phyloP scores from a whole-genome alignment of 2,797 vertebrate species.

The Schizothorax lantsangensis region DNA sequence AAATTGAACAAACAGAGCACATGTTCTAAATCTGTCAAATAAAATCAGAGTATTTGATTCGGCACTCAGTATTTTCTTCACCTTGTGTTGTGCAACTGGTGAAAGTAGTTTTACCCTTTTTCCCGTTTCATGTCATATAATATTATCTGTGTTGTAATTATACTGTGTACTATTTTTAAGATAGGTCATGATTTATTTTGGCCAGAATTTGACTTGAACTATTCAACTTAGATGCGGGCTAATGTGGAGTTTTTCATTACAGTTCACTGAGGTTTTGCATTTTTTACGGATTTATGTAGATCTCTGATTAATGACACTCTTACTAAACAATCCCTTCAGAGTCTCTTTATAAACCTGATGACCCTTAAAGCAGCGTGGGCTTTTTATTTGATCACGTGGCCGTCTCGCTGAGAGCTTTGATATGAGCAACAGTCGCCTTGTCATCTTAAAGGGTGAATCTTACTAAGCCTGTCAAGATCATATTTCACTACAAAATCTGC shows the following conservation, averaged over 20 bases:
- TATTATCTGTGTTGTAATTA: slow-evolving; percentile 1
- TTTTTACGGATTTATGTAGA: slow-evolving; percentile 13
- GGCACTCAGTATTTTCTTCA: slow-evolving; percentile 9
- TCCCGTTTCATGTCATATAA: not conserved
- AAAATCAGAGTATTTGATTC: slow-evolving; percentile 16
- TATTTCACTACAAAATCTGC: not conserved
- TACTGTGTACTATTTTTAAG: not conserved
- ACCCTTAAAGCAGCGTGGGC: not conserved
- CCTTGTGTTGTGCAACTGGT: not conserved
- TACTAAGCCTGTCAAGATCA: not conserved
- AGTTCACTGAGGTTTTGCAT: not conserved
- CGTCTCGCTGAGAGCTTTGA: not conserved
- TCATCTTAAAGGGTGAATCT: slow-evolving; percentile 1
- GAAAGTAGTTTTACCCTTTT: not conserved
- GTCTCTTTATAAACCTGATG: slow-evolving; percentile 19
- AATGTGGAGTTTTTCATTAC: slow-evolving; percentile 15
- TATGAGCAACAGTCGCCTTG: not conserved
- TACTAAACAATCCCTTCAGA: not conserved
- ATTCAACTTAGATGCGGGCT: slow-evolving; percentile 7
- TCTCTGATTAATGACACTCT: slow-evolving; percentile 9
- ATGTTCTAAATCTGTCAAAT: slow-evolving; percentile 29
- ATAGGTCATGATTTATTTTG: slow-evolving; percentile 18
- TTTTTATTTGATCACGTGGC: not conserved
- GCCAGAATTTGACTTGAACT: slow-evolving; percentile 39
- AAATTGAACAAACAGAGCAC: not conserved